Conservation (phyloP, 2,797 vertebrate species). For the Macropodus opercularis region DNA sequence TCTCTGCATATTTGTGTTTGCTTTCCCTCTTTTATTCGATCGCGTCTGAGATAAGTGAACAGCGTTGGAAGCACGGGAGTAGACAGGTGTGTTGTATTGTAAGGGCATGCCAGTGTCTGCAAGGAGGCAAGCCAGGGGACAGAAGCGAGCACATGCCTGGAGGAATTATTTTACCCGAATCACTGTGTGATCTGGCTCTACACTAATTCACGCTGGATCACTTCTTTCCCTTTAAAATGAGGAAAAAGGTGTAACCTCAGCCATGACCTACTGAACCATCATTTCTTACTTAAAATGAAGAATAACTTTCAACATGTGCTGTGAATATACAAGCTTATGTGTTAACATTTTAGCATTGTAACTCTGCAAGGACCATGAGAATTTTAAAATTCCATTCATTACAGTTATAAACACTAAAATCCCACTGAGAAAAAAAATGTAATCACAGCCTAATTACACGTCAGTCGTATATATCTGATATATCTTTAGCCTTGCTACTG, state of each 20-base stretch:
- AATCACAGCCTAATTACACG: background rate
- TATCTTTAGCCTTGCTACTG: no score
- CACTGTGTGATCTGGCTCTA: background rate
- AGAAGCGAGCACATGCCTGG: conserved; percentile 19
- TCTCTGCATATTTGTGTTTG: conserved; percentile 18
- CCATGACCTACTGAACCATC: conserved; percentile 11
- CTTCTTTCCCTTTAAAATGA: conserved; percentile 9
- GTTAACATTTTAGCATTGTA: background rate
- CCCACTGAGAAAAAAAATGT: background rate
- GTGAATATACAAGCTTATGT: background rate
- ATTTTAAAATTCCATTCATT: background rate
- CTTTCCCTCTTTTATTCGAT: conserved; percentile 12
- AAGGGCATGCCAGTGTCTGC: conserved; percentile 22
- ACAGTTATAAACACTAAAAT: background rate
- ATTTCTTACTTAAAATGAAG: conserved; percentile 18
- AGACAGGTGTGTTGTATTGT: background rate
- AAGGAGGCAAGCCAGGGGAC: conserved; percentile 11
- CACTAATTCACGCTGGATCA: conserved; percentile 9
- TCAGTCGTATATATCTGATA: no score
- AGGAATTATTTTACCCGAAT: conserved; percentile 30
- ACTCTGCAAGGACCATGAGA: background rate
- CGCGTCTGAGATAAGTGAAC: conserved; percentile 7
- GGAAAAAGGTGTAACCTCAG: conserved; percentile 14
- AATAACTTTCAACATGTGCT: conserved; percentile 9
- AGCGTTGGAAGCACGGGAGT: conserved; percentile 27